phyloP scores from a whole-genome alignment of 2,113 vertebrate genomes.

The Chaetorhynchus papuensis region DNA sequence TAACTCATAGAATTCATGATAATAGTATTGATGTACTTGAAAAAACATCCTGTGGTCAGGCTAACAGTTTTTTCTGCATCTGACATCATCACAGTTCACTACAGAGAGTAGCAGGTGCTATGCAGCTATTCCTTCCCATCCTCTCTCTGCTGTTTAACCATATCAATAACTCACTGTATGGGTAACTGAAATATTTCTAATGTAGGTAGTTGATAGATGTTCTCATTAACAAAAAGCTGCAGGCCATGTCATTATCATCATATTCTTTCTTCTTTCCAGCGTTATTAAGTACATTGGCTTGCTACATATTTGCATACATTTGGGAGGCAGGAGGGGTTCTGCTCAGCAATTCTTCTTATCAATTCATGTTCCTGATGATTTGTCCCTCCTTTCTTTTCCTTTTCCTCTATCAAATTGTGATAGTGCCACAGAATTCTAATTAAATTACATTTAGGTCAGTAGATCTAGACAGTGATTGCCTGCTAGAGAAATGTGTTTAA shows the following conservation, averaged over 20 bases:
- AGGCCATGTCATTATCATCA: background rate
- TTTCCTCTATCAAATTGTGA: background rate
- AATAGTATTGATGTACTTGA: background rate
- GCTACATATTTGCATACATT: background rate
- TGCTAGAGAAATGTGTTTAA: background rate
- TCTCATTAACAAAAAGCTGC: conserved; percentile 6
- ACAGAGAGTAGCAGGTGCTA: background rate
- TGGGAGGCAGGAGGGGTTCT: background rate
- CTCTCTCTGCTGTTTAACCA: background rate
- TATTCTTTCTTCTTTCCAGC: background rate
- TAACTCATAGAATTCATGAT: background rate
- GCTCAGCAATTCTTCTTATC: background rate
- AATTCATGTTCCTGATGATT: background rate
- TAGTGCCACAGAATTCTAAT: background rate
- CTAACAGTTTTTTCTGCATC: background rate
- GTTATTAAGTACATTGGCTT: background rate
- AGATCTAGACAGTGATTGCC: background rate
- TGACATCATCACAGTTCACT: background rate
- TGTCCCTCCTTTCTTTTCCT: background rate
- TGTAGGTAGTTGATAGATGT: background rate
- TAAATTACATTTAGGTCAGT: background rate
- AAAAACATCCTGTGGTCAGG: background rate
- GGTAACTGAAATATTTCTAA: background rate
- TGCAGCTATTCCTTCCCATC: background rate
- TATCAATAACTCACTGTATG: background rate